Percentiles rank a stretch among this genome's conserved stretches.
phyloP scores from a whole-genome alignment of 1,140 invertebrate genomes.

The Brachionus plicatilis region DNA sequence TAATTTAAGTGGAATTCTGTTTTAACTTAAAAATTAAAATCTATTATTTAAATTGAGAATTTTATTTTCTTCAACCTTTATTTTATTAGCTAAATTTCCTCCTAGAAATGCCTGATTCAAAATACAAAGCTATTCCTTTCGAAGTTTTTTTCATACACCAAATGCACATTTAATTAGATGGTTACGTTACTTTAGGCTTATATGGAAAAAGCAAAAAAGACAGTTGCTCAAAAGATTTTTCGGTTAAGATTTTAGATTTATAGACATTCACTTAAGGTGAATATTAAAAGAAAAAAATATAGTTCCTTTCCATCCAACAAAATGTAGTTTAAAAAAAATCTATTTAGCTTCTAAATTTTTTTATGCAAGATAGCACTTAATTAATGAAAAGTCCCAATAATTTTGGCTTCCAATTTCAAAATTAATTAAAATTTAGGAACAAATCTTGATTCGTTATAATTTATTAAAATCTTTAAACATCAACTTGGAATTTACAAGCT shows the following conservation, averaged over 20 bases:
- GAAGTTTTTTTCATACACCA: slow-evolving; percentile 9
- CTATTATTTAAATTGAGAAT: not conserved
- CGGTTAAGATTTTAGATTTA: not conserved
- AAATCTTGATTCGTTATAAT: not conserved
- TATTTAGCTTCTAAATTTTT: too few species aligned
- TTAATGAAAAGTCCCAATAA: not conserved
- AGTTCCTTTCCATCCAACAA: too few species aligned
- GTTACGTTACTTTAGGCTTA: not conserved
- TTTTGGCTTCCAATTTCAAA: not conserved
- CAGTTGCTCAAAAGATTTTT: not conserved
- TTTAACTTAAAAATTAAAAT: not conserved
- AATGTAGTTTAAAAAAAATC: too few species aligned
- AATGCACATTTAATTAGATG: slow-evolving; percentile 5
- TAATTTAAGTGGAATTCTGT: not conserved
- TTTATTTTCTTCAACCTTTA: not conserved
- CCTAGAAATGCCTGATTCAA: not conserved
- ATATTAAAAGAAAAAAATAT: not conserved
- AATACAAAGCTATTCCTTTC: not conserved
- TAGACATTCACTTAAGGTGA: not conserved
- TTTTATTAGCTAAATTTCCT: not conserved
- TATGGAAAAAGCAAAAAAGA: not conserved
- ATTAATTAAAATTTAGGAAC: not conserved
- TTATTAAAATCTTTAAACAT: not conserved
- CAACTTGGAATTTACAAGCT: not conserved
- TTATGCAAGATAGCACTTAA: too few species aligned